A percentile compares a stretch with the other conserved stretches of the same genome.
These are phyloP conservation scores for Columba livia DNA, from an alignment of 2,113 vertebrate species.

Conservation along the genomic window DNA sequence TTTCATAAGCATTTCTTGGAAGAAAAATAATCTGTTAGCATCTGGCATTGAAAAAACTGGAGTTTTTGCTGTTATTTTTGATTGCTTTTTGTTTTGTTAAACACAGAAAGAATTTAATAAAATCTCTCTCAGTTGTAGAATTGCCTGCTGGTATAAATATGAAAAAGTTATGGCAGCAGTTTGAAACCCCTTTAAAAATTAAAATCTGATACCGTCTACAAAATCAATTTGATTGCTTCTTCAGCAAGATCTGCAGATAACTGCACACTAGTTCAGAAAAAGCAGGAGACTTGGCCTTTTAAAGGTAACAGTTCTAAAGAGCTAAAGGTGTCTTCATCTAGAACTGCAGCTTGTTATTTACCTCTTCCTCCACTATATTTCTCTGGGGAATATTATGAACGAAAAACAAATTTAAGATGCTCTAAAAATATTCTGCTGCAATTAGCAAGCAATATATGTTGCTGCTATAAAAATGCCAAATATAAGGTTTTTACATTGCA, in stretches of 20 bases:
- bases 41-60: background rate
- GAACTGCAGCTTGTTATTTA: background rate
- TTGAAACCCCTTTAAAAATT: conserved; percentile 43
- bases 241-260: background rate
- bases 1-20: background rate
- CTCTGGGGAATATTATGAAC: background rate
- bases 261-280: background rate
- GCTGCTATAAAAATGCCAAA: background rate
- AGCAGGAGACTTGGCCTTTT: background rate
- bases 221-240: background rate
- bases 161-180: conserved; percentile 11
- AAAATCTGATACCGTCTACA: background rate
- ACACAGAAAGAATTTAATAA: conserved; percentile 39
- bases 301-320: background rate
- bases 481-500: background rate
- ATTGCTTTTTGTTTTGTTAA: conserved; percentile 34
- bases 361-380: background rate
- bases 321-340: background rate
- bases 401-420: background rate
- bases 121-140: background rate
- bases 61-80: background rate
- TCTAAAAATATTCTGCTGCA: conserved; percentile 25
- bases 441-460: conserved; percentile 27
- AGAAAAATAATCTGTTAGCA: background rate
- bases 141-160: conserved; percentile 22